These are phyloP conservation scores for Drosophila paulistorum DNA, from an alignment of 1,140 invertebrate species.

Conservation along the genomic window DNA sequence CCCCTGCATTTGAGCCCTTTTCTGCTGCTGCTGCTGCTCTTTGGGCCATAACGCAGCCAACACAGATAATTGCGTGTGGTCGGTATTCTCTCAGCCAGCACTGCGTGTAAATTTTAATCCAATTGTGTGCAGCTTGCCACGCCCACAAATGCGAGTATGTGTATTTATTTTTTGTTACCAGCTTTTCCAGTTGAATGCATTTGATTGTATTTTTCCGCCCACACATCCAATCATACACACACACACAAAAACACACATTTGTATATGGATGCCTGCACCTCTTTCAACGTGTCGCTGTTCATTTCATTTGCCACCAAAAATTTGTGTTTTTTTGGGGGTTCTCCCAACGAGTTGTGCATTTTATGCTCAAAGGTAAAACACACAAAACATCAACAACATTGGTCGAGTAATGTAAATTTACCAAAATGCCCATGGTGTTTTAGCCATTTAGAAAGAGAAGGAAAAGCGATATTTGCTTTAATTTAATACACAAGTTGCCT, in stretches of 20 bases:
- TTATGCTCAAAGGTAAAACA: constrained; percentile 70
- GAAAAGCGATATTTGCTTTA: background rate
- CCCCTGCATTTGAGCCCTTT: background rate
- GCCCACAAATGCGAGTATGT: constrained; percentile 48
- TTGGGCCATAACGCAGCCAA: constrained; percentile 12
- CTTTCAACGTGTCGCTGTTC: constrained; percentile 49
- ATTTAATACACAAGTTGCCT: constrained; percentile 10
- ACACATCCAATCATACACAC: constrained; percentile 34
- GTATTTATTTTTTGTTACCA: constrained; percentile 77
- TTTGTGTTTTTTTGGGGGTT: constrained; percentile 53
- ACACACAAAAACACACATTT: constrained; percentile 28
- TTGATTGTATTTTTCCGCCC: constrained; percentile 71
- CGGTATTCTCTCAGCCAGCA: constrained; percentile 45
- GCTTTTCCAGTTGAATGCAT: constrained; percentile 76
- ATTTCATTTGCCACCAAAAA: constrained; percentile 64
- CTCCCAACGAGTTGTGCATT: constrained; percentile 44
- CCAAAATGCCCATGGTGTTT: constrained; percentile 2
- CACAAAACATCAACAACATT: constrained; percentile 30
- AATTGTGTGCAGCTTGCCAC: constrained; percentile 72
- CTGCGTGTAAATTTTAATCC: constrained; percentile 79
- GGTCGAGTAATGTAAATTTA: constrained; percentile 19
- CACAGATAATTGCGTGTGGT: constrained; percentile 72
- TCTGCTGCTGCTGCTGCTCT: constrained; percentile 4
- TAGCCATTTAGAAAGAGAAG: background rate
- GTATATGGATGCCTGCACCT: constrained; percentile 9